Base-by-base conservation (phyloP, 2,888 invertebrate genomes). In the Drosophila multiciliata region DNA sequence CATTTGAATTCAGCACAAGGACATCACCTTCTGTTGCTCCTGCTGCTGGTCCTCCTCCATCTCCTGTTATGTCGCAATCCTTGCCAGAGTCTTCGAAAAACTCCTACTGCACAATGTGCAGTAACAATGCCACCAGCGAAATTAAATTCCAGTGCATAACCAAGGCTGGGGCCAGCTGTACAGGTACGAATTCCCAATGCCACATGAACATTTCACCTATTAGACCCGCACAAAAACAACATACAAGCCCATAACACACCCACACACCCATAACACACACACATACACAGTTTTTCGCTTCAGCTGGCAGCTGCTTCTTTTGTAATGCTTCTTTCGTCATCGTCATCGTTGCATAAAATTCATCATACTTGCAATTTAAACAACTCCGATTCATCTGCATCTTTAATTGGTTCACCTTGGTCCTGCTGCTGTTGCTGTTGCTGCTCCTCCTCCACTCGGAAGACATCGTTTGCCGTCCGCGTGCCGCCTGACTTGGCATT, bases 91-190 rank as follows among this genome's bases (percentile, higher is more conserved):
- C 65, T 64, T 38, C 62, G 33, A n/a, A 66, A 20, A 53, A 59
- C 72, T 61, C 40, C 54, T 57, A 32, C 67, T 54, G 72, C 64
- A 75, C 85, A 82, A 80, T 78, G 74, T 45, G 83, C 74, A 75
- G 70, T 64, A 86, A 88, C 89, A 82, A 80, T 87, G 77, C 82
- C 87, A 74, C 80, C 77, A 87, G 85, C 85, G 73, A 90, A 91
- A 90, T 91, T 91, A 87, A 90, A 90, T 91, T 90, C 89, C 76
- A 81, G 82, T 89, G 81, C 90, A 87, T 88, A 87, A 83, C 86
- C 88, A 73, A 80, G 69, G 61, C 75, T 70, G 65, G 68, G 75
- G 70, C 72, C 73, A 63, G 50, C 62, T 57, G 66, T 45, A 49
- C 68, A 73, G 77, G 81, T 73, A 68, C 68, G 59, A 63, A 78